Base-by-base conservation (phyloP, 1,140 invertebrate species). In the Colletes gigas region DNA sequence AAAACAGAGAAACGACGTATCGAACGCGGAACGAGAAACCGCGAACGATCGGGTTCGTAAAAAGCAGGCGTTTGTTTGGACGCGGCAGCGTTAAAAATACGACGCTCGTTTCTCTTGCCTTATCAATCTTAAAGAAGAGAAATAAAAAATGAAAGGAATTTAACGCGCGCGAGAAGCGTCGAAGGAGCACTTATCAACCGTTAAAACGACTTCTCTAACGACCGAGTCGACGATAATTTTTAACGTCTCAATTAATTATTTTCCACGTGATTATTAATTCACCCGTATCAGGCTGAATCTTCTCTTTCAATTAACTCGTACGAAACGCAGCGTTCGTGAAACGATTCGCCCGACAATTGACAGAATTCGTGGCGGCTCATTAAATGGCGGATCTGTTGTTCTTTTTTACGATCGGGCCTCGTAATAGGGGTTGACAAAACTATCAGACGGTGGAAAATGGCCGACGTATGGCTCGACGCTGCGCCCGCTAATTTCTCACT, bases 401-500 rank as follows among this genome's bases (percentile, higher is more conserved):
- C 8, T 50, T 82, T 85, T 74, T 44, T 62, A 77, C 30, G 57
- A 54, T 60, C 59, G 65, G 55, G 68, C 47, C 12, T n/a, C 60
- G 44, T 39, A 84, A 86, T 78, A 77, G 81, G 82, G 88, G 85
- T 87, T 83, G 89, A 87, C 83, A 84, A 89, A 89, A 81, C 83
- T 83, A 84, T 83, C 84, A 71, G 85, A 86, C 82, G 78, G 83
- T 90, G 84, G 87, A 89, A 90, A 91, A 88, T 70, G 70, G 81
- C 73, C 80, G 75, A 57, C 78, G 79, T 63, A 60, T 41, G 77
- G 65, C 85, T 89, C 87, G 79, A 68, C 86, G 79, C 77, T 88
- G 83, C 78, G 85, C 77, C 84, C 83, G 89, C 89, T 93, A 92
- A 93, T 92, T 93, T 90, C 91, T 92, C 90, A 90, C 90, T 92